Evolutionary conservation across 2,797 vertebrate species (phyloP), one percentile per base, ranked within the genome.

Genomic region (Aeoliscus strigatus): DNA sequence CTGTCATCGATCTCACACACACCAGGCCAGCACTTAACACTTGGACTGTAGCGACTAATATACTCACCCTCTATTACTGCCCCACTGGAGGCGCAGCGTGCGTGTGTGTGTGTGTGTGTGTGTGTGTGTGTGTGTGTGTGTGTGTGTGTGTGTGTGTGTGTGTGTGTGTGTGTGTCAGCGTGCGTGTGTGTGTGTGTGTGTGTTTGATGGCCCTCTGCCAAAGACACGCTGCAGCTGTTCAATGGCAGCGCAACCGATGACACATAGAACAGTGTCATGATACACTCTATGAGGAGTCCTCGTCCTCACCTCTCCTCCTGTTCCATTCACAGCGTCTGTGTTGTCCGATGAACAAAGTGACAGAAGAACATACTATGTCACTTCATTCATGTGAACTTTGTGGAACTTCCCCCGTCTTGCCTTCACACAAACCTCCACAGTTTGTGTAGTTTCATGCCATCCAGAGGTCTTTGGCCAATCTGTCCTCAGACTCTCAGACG

Each of bases 21-120:
- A 87, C 84, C 86, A 86, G 87, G 86, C 83, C 83, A 86, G 85
- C 86, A 89, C 86, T 90, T 90, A 88, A 88, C 88, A 88, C 87
- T 81, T 82, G 78, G 81, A 84, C 84, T 80, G 77, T 62, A 79
- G 80, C 68, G 67, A 83, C 83, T 87, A 89, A 89, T 86, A 86
- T 85, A 89, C 81, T 87, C 81, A 80, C 86, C 82, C 71, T 79
- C 82, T 86, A 87, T 88, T 86, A 86, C 83, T 78, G 82, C 85
- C 73, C 79, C 39, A 81, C 80, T 81, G 82, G 82, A 83, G 66
- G 75, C 79, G 68, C 82, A 81, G 79, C 76, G 39, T 83, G 73
- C 60, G 60, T 33, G 42, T 63, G 2, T 53, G 64, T 40, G 39
- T 52, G 54, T 67, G 61, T 66, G 39, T 44, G 60, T 50, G 25